phyloP scores from a whole-genome alignment of 2,888 invertebrate genomes.

The Polydesmus complanatus region DNA sequence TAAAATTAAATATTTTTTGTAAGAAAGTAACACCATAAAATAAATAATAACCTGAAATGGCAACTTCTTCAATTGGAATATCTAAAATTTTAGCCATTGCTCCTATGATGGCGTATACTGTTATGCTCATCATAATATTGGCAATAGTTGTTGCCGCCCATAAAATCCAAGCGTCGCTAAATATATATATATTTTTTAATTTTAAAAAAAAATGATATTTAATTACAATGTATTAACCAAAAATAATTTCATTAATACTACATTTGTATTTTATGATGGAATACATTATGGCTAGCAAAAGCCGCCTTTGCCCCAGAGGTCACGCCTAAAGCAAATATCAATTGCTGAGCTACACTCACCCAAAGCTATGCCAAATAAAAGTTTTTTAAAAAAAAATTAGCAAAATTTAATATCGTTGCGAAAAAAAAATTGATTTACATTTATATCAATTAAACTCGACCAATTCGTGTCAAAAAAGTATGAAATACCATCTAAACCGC shows the following conservation, averaged over 20 bases:
- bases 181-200: background rate
- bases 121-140: constrained; percentile 5
- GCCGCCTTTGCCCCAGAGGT: constrained; percentile 4
- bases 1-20: background rate
- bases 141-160: constrained; percentile 3
- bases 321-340: constrained; percentile 1
- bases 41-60: background rate
- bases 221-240: too few species aligned
- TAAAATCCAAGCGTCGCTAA: constrained; percentile 8
- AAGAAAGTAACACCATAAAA: too few species aligned
- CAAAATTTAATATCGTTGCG: background rate
- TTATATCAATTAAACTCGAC: background rate
- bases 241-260: too few species aligned
- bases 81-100: constrained; percentile 7
- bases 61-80: constrained; percentile 4
- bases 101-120: constrained; percentile 5
- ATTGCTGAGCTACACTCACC: constrained; percentile 8
- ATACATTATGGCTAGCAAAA: constrained; percentile 8
- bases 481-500: constrained; percentile 4
- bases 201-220: too few species aligned
- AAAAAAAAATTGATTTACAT: background rate
- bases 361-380: constrained; percentile 1
- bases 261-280: constrained; percentile 9
- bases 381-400: background rate
- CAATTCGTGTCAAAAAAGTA: constrained; percentile 2